Percentiles rank a stretch among this genome's conserved stretches.
Conservation (phyloP, 2,888 invertebrate genomes). For the Drosophila peninsularis region DNA sequence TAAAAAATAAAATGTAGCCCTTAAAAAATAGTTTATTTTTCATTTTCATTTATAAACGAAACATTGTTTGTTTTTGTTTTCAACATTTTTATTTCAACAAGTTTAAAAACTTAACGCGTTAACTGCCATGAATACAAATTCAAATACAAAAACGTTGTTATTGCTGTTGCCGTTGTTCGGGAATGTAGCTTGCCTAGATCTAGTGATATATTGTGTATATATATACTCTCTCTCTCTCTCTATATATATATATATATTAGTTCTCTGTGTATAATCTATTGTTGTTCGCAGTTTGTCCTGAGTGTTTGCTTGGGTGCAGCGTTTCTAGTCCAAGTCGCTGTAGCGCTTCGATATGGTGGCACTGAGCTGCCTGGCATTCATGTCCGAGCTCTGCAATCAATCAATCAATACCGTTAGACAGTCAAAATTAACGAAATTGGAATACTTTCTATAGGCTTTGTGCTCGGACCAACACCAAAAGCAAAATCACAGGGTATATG, state of each 20-base stretch:
- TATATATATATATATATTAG: slow-evolving; percentile 1
- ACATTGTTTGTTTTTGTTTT: slow-evolving; percentile 22
- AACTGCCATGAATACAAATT: slow-evolving; percentile 74
- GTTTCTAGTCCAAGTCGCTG: slow-evolving; percentile 64
- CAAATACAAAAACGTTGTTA: slow-evolving; percentile 36
- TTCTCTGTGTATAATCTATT: slow-evolving; percentile 43
- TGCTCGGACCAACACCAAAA: slow-evolving; percentile 6
- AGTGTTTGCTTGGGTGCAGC: slow-evolving; percentile 46
- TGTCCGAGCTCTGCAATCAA: slow-evolving; percentile 83
- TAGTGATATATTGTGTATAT: slow-evolving; percentile 59
- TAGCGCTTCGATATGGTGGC: slow-evolving; percentile 80
- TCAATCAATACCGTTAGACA: background rate
- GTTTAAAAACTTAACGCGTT: slow-evolving; percentile 62
- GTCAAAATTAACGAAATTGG: background rate
- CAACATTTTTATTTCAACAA: slow-evolving; percentile 32
- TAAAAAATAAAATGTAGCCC: slow-evolving; percentile 60
- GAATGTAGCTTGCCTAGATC: slow-evolving; percentile 64
- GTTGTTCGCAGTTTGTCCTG: slow-evolving; percentile 58
- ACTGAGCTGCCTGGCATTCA: slow-evolving; percentile 84
- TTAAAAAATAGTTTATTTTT: slow-evolving; percentile 28
- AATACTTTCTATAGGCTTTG: slow-evolving; percentile 2
- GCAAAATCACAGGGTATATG: slow-evolving; percentile 1
- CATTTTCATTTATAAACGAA: slow-evolving; percentile 42
- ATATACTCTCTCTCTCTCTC: background rate
- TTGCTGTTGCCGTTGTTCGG: slow-evolving; percentile 57